Evolutionary conservation across 2,888 invertebrate species (phyloP), one percentile per base, ranked within the genome.

Genomic region (Cheilosia pagana): DNA sequence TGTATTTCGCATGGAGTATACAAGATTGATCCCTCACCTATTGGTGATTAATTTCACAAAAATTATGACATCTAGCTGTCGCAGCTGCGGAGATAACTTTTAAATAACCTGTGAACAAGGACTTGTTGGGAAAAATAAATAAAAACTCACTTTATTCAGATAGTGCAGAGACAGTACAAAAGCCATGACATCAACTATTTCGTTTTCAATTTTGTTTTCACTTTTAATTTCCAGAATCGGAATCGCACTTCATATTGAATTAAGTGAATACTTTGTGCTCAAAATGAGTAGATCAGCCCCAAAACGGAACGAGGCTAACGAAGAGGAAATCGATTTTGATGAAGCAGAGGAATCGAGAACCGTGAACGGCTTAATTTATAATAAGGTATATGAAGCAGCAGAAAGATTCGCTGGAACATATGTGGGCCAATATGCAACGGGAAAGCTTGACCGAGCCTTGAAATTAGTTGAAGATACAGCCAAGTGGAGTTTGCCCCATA

Each of bases 401-500:
- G 89, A 90, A 65, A 89, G 88, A 28, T 89, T 90, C 41, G 89
- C 92, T 25, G 87, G 88, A 72, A 91, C 89, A 2, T 86, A 86
- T 2, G 5, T 90, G 8, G 92, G 92, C 0, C 91, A 91, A 59
- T 88, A 87, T 71, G 87, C 88, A 1, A 88, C 91, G 14, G 88
- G 88, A 45, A 89, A 89, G 19, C 78, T 82, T 45, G 91, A 92
- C 88, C 88, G 88, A 5, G 60, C 88, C 0, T 71, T 92, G 10
- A 88, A 89, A 23, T 77, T 89, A 50, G 68, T 92, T 50, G 91
- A 92, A 86, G 89, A 91, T 31, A 91, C 91, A 12, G 90, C 91
- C 14, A 91, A 90, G 86, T 92, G 92, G 92, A 90, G 91, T 87
- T 87, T 92, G 65, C 91, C 91, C 2, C 88, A 89, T 62, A 63